Conservation (phyloP, 2,797 vertebrate genomes). For the Jordanella pulchra region DNA sequence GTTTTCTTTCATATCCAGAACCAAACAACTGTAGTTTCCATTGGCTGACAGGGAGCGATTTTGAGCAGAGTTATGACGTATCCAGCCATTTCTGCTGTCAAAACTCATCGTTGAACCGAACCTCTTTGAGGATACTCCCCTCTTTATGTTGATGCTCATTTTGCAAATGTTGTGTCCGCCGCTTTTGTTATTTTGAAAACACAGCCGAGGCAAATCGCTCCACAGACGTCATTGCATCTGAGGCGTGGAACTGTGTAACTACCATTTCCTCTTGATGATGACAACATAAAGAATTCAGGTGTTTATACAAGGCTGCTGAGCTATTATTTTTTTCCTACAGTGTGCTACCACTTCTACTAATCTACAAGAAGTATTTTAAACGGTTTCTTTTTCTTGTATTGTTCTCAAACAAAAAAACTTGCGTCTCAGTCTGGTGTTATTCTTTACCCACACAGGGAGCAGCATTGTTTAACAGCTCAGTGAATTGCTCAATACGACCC, state of each 20-base stretch:
- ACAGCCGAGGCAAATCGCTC: too few species aligned
- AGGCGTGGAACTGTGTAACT: too few species aligned
- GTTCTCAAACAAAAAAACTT: background rate
- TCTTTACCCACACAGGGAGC: background rate
- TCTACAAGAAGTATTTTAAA: background rate
- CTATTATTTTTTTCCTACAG: background rate
- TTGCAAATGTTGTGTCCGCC: background rate
- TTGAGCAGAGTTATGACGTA: background rate
- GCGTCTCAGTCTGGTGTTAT: background rate
- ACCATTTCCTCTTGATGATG: too few species aligned
- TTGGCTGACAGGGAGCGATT: conserved; percentile 2
- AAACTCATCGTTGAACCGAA: background rate
- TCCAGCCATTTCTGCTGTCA: conserved; percentile 15
- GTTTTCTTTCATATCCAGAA: background rate
- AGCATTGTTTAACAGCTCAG: background rate
- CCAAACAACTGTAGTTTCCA: conserved; percentile 5
- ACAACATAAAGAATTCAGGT: too few species aligned
- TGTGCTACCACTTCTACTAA: background rate
- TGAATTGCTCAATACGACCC: background rate
- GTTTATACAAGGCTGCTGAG: too few species aligned
- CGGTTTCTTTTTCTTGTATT: background rate
- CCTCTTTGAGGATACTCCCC: conserved; percentile 19
- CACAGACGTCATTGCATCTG: background rate
- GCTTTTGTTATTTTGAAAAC: background rate
- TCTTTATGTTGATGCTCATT: conserved; percentile 3